Conservation (phyloP, 30 jellyfish, hydroid and myxozoan species). For the Chrysaora quinquecirrha region DNA sequence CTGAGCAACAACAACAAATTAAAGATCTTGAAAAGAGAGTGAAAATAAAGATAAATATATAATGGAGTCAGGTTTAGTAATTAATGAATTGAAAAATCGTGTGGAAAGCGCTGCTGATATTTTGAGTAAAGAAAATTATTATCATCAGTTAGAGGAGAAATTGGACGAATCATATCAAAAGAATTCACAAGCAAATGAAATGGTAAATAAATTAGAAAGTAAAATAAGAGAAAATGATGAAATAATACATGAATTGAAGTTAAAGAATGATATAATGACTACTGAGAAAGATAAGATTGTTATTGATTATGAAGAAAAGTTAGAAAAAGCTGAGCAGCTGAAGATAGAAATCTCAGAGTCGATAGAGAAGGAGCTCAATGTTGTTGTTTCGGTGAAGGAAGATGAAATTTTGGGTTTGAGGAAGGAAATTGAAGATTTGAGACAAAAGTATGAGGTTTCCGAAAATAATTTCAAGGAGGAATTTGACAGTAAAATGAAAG, state of each 20-base stretch:
- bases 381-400: slow-evolving; percentile 42
- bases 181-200: slow-evolving; percentile 37
- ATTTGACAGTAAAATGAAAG: slow-evolving; percentile 13
- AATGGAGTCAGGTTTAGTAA: slow-evolving; percentile 55
- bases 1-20: slow-evolving; percentile 49
- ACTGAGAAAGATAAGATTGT: slow-evolving; percentile 68
- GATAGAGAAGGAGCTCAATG: slow-evolving; percentile 62
- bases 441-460: neutral
- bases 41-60: slow-evolving; percentile 31
- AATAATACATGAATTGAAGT: slow-evolving; percentile 36
- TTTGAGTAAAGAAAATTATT: slow-evolving; percentile 72
- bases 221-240: slow-evolving; percentile 11
- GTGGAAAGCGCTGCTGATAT: slow-evolving; percentile 86
- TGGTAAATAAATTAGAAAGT: slow-evolving; percentile 18
- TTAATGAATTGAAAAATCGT: slow-evolving; percentile 60
- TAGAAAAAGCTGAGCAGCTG: slow-evolving; percentile 51
- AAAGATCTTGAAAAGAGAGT: neutral
- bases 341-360: slow-evolving; percentile 67
- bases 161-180: slow-evolving; percentile 54
- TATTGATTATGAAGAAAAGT: slow-evolving; percentile 68
- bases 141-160: slow-evolving; percentile 71
- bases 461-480: slow-evolving; percentile 12
- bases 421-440: slow-evolving; percentile 21
- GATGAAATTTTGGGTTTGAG: slow-evolving; percentile 12
- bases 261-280: slow-evolving; percentile 40